Conservation (phyloP, 2,888 invertebrate species). For the Cheilosia impressa region DNA sequence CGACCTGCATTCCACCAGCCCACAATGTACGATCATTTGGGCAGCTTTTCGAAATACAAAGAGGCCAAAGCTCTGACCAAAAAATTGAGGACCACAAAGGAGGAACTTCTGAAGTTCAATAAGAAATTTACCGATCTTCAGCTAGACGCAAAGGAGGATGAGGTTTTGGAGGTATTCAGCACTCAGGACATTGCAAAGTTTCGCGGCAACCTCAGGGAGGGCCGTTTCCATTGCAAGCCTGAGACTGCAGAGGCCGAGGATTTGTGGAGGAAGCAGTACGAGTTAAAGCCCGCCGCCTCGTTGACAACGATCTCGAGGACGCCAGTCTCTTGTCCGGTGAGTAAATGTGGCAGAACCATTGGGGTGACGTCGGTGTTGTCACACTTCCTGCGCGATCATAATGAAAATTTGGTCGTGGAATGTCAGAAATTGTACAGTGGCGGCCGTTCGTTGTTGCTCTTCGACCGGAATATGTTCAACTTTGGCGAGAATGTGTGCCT, state of each 20-base stretch:
- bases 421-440: conserved; percentile 77
- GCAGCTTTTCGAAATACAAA: conserved; percentile 77
- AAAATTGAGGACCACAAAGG: conserved; percentile 66
- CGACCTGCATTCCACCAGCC: conserved; percentile 76
- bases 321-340: conserved; percentile 79
- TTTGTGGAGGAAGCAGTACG: conserved; percentile 68
- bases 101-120: conserved; percentile 76
- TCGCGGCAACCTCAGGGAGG: conserved; percentile 64
- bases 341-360: conserved; percentile 76
- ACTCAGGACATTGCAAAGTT: conserved; percentile 76
- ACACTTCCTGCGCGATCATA: conserved; percentile 79
- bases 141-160: conserved; percentile 53
- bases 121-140: conserved; percentile 77
- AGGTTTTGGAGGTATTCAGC: conserved; percentile 74
- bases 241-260: conserved; percentile 41
- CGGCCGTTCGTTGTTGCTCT: conserved; percentile 76
- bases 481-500: conserved; percentile 78
- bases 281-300: conserved; percentile 58
- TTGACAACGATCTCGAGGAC: conserved; percentile 77
- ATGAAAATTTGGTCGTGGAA: conserved; percentile 76
- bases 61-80: conserved; percentile 73
- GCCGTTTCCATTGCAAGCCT: conserved; percentile 21
- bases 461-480: conserved; percentile 76
- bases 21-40: conserved; percentile 79
- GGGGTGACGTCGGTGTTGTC: conserved; percentile 78